A percentile compares a stretch with the other conserved stretches of the same genome.
Conservation (phyloP, 2,888 invertebrate species). For the Pollenia labialis region DNA sequence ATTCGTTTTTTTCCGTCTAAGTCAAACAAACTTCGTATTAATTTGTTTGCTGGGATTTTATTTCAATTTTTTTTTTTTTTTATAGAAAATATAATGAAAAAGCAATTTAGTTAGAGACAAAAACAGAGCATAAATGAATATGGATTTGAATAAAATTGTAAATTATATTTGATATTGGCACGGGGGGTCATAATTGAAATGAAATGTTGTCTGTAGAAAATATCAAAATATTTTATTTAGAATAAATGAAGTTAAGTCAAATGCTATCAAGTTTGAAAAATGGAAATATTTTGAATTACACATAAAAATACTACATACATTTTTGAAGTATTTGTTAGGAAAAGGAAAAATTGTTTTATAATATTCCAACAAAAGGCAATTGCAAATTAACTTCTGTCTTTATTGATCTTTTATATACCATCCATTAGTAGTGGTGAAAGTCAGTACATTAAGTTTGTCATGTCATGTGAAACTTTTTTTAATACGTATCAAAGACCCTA, state of each 20-base stretch:
- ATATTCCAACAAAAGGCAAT: no score
- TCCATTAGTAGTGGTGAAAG: no score
- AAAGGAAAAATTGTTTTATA: neutral
- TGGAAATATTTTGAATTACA: neutral
- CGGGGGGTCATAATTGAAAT: conserved; percentile 3
- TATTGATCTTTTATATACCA: no score
- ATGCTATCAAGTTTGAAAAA: neutral
- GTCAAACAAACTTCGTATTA: no score
- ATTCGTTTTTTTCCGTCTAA: no score
- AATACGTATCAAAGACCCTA: no score
- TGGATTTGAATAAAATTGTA: neutral
- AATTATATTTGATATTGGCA: neutral
- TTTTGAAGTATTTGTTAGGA: neutral
- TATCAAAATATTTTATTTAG: conserved; percentile 26
- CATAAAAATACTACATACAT: neutral
- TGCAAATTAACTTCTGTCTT: no score
- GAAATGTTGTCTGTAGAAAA: neutral
- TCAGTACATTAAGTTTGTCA: no score
- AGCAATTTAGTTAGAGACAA: conserved; percentile 9
- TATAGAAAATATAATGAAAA: neutral
- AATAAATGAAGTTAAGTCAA: conserved; percentile 16
- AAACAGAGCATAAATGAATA: neutral
- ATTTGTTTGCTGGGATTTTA: neutral
- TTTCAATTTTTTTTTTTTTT: neutral
- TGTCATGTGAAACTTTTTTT: no score